Conservation (phyloP, 2,113 vertebrate species). For the Gambusia holbrooki region DNA sequence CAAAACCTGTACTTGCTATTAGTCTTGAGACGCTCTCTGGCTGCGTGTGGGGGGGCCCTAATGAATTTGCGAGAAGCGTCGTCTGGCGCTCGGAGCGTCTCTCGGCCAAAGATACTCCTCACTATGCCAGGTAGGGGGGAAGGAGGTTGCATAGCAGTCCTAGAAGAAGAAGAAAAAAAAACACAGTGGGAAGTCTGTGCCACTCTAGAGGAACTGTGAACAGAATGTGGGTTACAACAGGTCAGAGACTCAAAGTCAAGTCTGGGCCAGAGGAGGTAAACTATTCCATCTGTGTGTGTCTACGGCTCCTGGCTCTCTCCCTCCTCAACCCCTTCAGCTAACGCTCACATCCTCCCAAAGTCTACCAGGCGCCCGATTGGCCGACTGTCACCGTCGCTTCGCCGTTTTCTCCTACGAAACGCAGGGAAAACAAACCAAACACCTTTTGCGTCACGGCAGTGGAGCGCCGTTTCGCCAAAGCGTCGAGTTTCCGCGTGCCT, state of each 20-base stretch:
- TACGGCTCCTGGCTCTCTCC: slow-evolving; percentile 61
- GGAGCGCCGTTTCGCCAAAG: slow-evolving; percentile 36
- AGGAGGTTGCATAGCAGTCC: slow-evolving; percentile 54
- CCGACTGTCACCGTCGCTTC: slow-evolving; percentile 2
- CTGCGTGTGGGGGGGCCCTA: slow-evolving; percentile 37
- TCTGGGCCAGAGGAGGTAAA: slow-evolving; percentile 82
- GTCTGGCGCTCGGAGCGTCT: slow-evolving; percentile 52
- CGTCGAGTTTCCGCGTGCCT: slow-evolving; percentile 52
- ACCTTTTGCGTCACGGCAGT: slow-evolving; percentile 29
- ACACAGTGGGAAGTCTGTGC: slow-evolving; percentile 74
- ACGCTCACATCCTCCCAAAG: slow-evolving; percentile 35
- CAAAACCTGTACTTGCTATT: slow-evolving; percentile 78
- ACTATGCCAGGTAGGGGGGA: slow-evolving; percentile 50
- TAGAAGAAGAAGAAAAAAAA: slow-evolving; percentile 74
- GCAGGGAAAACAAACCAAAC: slow-evolving; percentile 67
- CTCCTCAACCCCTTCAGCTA: slow-evolving; percentile 21
- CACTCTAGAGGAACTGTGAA: slow-evolving; percentile 70
- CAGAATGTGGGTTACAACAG: slow-evolving; percentile 84
- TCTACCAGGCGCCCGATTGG: neutral
- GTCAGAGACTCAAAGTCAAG: slow-evolving; percentile 84
- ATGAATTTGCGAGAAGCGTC: slow-evolving; percentile 66
- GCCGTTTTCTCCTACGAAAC: neutral
- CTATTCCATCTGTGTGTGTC: slow-evolving; percentile 84
- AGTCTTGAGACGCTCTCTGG: slow-evolving; percentile 67
- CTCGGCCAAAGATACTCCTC: slow-evolving; percentile 57